Evolutionary conservation across 2,888 invertebrate species (phyloP).

Genomic region (Limenitis camilla): DNA sequence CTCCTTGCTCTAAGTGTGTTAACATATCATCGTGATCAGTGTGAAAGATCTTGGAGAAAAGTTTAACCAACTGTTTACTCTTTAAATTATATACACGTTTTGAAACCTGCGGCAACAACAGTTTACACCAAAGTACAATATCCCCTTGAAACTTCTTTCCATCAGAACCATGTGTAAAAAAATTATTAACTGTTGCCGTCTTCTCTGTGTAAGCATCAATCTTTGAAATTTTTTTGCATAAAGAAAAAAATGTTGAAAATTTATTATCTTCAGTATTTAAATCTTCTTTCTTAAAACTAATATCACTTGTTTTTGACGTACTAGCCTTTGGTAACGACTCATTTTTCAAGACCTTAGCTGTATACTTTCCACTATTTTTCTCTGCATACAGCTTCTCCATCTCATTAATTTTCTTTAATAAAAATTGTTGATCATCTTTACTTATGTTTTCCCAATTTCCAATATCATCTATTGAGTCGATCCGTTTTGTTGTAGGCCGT

Average conservation of each 20-base stretch:
- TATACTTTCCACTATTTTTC: conserved; percentile 67
- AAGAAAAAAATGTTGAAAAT: conserved; percentile 82
- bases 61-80: conserved; percentile 91
- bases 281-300: conserved; percentile 22
- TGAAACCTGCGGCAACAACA: conserved; percentile 86
- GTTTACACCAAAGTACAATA: conserved; percentile 84
- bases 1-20: conserved; percentile 90
- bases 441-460: conserved; percentile 82
- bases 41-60: conserved; percentile 87
- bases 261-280: conserved; percentile 76
- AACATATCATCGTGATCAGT: conserved; percentile 86
- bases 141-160: conserved; percentile 83
- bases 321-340: conserved; percentile 30
- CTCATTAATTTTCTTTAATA: conserved; percentile 78
- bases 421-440: conserved; percentile 78
- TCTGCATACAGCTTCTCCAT: conserved; percentile 71
- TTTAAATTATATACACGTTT: conserved; percentile 94
- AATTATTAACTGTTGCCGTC: conserved; percentile 80
- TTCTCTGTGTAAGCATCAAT: conserved; percentile 88
- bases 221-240: conserved; percentile 85
- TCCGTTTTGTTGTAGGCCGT: conserved; percentile 85
- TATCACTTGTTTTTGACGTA: conserved; percentile 9
- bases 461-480: conserved; percentile 85
- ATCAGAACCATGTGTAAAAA: conserved; percentile 77
- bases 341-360: conserved; percentile 55